Evolutionary conservation across 2,888 invertebrate genomes (phyloP), one percentile per base, ranked within the genome.

Genomic region (Argyresthia albistria): DNA sequence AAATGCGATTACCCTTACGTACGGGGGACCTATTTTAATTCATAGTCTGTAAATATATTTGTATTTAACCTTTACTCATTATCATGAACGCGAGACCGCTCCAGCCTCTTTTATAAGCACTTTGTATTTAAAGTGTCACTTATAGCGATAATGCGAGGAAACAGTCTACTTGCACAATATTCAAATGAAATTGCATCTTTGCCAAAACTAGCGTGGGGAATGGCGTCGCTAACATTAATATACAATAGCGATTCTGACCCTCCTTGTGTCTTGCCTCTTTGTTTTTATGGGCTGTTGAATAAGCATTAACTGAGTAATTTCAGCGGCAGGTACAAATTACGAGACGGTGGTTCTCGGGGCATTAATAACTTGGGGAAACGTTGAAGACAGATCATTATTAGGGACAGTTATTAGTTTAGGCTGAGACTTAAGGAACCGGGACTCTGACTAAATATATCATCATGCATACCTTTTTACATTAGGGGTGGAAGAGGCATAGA

Each of bases 171-270:
- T 84, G 84, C 84, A 84, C 81, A 81, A 80, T 84, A 87, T 87
- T 87, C 84, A 87, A 87, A 87, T 87, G 79, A 80, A 82, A 87
- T 87, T 87, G 84, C 84, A 87, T 84, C 86, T 86, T 87, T 86
- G 86, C 86, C 84, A 84, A 86, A 86, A 86, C 84, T 83, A 83
- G 80, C 79, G 76, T 57, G 77, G 67, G 25, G 73, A 82, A 84
- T 73, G 69, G 81, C 76, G 76, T 72, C 78, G 75, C 74, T 75
- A 76, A 76, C 84, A 82, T 86, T 84, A 84, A 86, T 86, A 86
- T 77, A 80, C 80, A 83, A 82, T 80, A 77, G 77, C 70, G 75
- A 74, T 54, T 73, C 70, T 77, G 82, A 80, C 82, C 83, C 84
- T 79, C 69, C 69, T 67, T 66, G 69, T 72, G 73, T 65, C 66